phyloP scores from a whole-genome alignment of 2,888 invertebrate genomes.

The Meteorus colon region DNA sequence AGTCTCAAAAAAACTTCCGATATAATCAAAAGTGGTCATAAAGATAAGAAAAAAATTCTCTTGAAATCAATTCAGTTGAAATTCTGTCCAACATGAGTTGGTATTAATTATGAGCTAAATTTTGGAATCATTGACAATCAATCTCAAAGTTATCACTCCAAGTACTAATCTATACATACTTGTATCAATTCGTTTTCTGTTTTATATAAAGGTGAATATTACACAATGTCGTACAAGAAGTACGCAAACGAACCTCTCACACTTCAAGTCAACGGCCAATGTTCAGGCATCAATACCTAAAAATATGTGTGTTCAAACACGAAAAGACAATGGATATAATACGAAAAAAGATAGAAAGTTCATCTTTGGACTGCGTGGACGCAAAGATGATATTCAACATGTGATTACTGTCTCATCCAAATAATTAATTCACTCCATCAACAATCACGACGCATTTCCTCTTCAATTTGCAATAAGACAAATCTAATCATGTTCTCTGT shows the following conservation, averaged over 20 bases:
- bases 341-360: constrained; percentile 72
- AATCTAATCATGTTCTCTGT: constrained; percentile 49
- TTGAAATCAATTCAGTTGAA: too few species aligned
- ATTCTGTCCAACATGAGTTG: too few species aligned
- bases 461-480: not conserved
- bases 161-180: too few species aligned
- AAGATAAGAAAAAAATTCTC: too few species aligned
- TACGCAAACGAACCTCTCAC: constrained; percentile 81
- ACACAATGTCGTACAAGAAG: constrained; percentile 80
- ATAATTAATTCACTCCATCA: constrained; percentile 34
- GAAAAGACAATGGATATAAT: constrained; percentile 70
- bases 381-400: constrained; percentile 76
- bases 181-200: constrained; percentile 5
- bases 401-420: constrained; percentile 63
- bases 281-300: constrained; percentile 78
- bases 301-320: constrained; percentile 73
- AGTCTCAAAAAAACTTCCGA: too few species aligned
- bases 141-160: too few species aligned
- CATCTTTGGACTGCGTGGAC: constrained; percentile 78
- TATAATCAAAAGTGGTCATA: too few species aligned
- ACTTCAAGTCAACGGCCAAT: constrained; percentile 78
- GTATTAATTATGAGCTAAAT: too few species aligned
- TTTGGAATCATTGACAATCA: too few species aligned
- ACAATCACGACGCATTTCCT: not conserved
- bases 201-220: constrained; percentile 76